Evolutionary conservation across 2,797 vertebrate genomes (phyloP).

Genomic region (Hapalemur alaotrensis): DNA sequence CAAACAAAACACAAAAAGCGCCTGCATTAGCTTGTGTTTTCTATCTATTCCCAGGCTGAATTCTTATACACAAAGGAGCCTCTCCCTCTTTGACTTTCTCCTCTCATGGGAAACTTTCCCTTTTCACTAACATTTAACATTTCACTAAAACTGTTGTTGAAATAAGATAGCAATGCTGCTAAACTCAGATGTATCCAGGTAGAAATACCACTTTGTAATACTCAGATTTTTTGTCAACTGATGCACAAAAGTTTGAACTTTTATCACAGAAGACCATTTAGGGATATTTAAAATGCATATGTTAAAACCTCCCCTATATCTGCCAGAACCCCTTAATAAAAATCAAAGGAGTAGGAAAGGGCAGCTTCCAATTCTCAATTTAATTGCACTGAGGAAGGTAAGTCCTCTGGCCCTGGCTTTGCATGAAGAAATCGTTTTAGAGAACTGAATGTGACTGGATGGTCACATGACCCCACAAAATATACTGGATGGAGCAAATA

Average conservation of each 20-base stretch:
- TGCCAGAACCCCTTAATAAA: background rate
- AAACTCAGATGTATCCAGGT: background rate
- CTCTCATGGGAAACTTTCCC: background rate
- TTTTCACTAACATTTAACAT: background rate
- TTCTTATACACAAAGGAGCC: background rate
- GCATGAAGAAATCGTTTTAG: background rate
- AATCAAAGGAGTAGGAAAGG: background rate
- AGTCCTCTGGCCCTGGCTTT: background rate
- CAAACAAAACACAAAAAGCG: background rate
- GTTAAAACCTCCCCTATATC: background rate
- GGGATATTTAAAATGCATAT: background rate
- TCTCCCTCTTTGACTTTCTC: background rate
- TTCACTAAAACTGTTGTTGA: background rate
- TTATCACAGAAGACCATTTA: background rate
- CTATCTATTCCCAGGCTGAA: background rate
- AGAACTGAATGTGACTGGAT: background rate
- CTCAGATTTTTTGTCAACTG: background rate
- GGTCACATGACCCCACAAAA: background rate
- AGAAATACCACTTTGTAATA: background rate
- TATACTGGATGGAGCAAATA: background rate
- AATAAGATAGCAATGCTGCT: background rate
- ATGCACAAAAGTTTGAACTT: background rate
- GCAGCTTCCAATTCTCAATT: background rate
- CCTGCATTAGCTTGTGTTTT: background rate
- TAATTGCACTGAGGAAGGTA: background rate